Evolutionary conservation across 2,113 vertebrate species (phyloP).

Genomic region (Heterochromis multidens): DNA sequence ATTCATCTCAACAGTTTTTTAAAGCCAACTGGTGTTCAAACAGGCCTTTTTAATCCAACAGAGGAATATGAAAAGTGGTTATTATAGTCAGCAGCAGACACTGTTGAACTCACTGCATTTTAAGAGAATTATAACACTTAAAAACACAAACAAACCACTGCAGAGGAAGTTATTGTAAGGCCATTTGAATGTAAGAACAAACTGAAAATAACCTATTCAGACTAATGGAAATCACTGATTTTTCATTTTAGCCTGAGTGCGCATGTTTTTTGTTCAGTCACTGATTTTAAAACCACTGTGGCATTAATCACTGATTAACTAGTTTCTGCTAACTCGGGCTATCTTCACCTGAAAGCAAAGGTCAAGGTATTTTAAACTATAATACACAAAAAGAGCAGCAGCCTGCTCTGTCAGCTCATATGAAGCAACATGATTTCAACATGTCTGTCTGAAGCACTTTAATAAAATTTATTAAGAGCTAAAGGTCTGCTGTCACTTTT

Average conservation of each 20-base stretch:
- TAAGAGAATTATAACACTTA: too few relatives aligned
- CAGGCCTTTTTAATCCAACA: not conserved
- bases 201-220: not conserved
- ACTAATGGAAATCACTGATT: not conserved
- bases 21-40: not conserved
- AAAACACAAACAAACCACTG: too few relatives aligned
- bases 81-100: not conserved
- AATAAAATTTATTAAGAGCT: not conserved
- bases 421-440: not conserved
- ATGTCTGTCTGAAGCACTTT: not conserved
- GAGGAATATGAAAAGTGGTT: not conserved
- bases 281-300: slow-evolving; percentile 14
- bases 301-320: slow-evolving; percentile 73
- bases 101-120: not conserved
- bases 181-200: not conserved
- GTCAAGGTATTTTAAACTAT: slow-evolving; percentile 48
- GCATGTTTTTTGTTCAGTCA: not conserved
- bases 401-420: not conserved
- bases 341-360: slow-evolving; percentile 65
- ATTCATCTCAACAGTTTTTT: not conserved
- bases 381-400: not conserved
- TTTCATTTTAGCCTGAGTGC: not conserved
- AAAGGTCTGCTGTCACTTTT: not conserved
- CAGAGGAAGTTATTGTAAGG: too few relatives aligned
- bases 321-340: slow-evolving; percentile 36